These are phyloP conservation scores for Gasterosteus nipponicus DNA, from an alignment of 2,113 vertebrate species.

Conservation along the genomic window DNA sequence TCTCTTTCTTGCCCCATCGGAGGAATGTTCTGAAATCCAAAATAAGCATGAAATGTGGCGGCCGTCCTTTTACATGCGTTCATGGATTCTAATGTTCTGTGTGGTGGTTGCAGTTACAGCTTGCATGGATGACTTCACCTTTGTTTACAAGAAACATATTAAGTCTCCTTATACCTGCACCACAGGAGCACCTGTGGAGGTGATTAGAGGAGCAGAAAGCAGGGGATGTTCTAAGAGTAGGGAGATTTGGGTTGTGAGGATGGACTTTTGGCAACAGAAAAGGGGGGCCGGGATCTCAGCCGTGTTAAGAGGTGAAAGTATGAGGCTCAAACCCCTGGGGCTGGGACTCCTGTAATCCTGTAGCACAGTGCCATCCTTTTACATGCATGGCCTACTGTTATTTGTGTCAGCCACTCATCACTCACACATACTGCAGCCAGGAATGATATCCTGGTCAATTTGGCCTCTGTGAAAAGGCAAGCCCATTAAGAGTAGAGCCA, in stretches of 20 bases:
- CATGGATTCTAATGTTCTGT: background rate
- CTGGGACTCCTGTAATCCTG: slow-evolving; percentile 62
- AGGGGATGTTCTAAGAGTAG: slow-evolving; percentile 76
- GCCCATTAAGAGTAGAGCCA: slow-evolving; percentile 28
- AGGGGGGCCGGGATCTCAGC: slow-evolving; percentile 18
- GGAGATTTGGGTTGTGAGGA: slow-evolving; percentile 68
- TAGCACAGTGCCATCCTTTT: slow-evolving; percentile 61
- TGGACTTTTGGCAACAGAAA: slow-evolving; percentile 54
- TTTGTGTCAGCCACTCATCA: slow-evolving; percentile 59
- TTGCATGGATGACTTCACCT: slow-evolving; percentile 65
- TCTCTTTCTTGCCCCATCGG: background rate
- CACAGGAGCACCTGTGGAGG: slow-evolving; percentile 69
- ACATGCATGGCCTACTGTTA: slow-evolving; percentile 56
- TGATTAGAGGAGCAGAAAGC: slow-evolving; percentile 76
- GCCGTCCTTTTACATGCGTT: background rate
- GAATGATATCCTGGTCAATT: slow-evolving; percentile 55
- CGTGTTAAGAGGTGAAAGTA: slow-evolving; percentile 63
- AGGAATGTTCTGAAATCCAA: background rate
- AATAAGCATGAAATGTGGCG: background rate
- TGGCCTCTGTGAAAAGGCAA: slow-evolving; percentile 38
- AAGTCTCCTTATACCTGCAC: slow-evolving; percentile 66
- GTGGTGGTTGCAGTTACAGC: slow-evolving; percentile 30
- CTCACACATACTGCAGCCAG: slow-evolving; percentile 53
- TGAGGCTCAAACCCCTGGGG: slow-evolving; percentile 44
- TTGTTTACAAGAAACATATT: slow-evolving; percentile 52